Conservation (phyloP, 2,797 vertebrate species). For the Fistularia tabacaria region DNA sequence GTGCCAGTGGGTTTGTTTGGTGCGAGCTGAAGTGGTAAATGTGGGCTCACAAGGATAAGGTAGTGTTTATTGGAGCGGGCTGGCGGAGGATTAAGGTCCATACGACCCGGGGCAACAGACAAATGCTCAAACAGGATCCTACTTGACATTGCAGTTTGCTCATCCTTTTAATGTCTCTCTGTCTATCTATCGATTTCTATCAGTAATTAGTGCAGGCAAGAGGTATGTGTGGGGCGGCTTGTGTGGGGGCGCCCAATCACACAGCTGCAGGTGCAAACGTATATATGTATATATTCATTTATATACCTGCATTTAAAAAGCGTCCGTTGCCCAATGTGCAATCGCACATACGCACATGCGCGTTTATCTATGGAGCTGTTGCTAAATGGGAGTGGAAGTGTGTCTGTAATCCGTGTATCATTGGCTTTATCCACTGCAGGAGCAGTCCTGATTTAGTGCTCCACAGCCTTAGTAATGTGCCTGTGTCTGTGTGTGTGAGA, state of each 20-base stretch:
- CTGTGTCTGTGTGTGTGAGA: constrained; percentile 14
- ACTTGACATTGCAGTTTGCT: constrained; percentile 40
- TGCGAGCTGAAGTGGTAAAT: constrained; percentile 41
- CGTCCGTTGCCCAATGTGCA: constrained; percentile 9
- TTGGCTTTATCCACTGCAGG: constrained; percentile 67
- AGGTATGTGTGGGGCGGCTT: not conserved
- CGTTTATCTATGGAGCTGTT: constrained; percentile 59
- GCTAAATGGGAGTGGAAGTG: constrained; percentile 57
- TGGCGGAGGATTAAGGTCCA: constrained; percentile 48
- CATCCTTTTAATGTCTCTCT: constrained; percentile 19
- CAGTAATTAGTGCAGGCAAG: constrained; percentile 12
- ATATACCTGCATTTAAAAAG: not conserved
- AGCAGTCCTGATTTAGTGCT: constrained; percentile 70
- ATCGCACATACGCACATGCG: constrained; percentile 8
- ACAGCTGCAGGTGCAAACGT: too few species aligned
- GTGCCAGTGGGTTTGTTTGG: constrained; percentile 42
- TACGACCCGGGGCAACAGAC: constrained; percentile 48
- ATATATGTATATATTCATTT: not conserved
- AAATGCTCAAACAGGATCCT: constrained; percentile 29
- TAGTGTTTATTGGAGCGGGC: constrained; percentile 53
- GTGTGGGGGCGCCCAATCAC: too few species aligned
- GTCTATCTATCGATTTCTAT: constrained; percentile 12
- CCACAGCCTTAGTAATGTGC: constrained; percentile 60
- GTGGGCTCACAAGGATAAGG: constrained; percentile 53
- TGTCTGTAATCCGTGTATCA: constrained; percentile 69